Conservation (phyloP, 2,888 invertebrate genomes). For the Diplolepis rosae region DNA sequence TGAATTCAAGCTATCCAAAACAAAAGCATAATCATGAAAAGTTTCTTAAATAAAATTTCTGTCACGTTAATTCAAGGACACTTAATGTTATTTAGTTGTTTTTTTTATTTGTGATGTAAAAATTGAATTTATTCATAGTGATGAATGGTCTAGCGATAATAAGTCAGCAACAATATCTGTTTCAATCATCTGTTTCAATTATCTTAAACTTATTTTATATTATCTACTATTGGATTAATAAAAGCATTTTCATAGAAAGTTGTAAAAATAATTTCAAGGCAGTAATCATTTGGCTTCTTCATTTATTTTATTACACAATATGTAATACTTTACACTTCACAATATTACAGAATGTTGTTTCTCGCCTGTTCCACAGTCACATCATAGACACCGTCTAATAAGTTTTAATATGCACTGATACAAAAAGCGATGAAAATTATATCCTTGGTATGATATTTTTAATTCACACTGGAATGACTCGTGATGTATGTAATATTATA, state of each 20-base stretch:
- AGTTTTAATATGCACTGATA: neutral
- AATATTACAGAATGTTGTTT: neutral
- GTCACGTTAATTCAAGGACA: too few relatives aligned
- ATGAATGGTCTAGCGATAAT: too few relatives aligned
- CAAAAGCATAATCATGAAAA: too few relatives aligned
- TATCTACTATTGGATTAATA: neutral
- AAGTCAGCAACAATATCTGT: too few relatives aligned
- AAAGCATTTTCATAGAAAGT: neutral
- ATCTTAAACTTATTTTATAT: neutral
- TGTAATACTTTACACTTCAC: neutral
- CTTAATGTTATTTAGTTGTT: neutral
- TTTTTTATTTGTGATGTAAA: neutral
- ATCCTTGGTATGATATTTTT: neutral
- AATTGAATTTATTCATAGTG: neutral
- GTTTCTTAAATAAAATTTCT: too few relatives aligned
- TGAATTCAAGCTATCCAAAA: neutral
- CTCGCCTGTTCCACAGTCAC: neutral
- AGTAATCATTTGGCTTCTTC: neutral
- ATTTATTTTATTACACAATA: neutral
- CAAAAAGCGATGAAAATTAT: neutral
- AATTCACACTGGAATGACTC: neutral
- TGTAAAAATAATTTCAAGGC: neutral
- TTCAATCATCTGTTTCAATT: neutral
- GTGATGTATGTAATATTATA: neutral
- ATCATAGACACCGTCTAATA: too few relatives aligned